Base-by-base conservation (phyloP, 2,888 invertebrate genomes). In the Cynaeus angustus region DNA sequence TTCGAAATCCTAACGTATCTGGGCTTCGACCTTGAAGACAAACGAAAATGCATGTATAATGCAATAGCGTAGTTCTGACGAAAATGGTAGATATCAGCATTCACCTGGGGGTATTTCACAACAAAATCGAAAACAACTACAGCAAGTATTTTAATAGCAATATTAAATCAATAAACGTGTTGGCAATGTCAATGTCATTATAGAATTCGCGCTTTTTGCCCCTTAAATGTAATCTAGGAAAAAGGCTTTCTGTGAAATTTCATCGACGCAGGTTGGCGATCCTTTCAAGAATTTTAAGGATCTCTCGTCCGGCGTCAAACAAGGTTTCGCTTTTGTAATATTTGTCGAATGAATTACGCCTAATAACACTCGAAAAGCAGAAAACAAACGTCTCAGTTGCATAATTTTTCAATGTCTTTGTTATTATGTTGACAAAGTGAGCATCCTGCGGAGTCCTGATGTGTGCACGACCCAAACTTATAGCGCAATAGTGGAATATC, bases 401-500 rank as follows among this genome's bases (percentile, higher is more conserved):
- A 59, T 56, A 38, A 58, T 67, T 59, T 28, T 37, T 58, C 67
- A 59, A 67, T 58, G 59, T 52, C 50, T 58, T 56, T 52, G 58
- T 38, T 46, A 50, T 48, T 65, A 64, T 64, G 37, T 45, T 66
- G 56, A 67, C 41, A 52, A 67, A 67, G 45, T 58, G 66, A 67
- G 45, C 59, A 67, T 67, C 61, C 58, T 69, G 64, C 38, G 37
- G 64, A 69, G 30, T 64, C 64, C 64, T 58, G 43, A 58, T 64
- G 58, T 61, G 21, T 59, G 16, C 14, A 12, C 45, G 41, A 50
- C 38, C 64, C 26, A 30, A 68, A 37, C 52, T 43, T 72, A 68
- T 75, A 74, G 64, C 69, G 70, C 68, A 76, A 73, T 72, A 69
- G 72, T 66, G 59, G 73, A 76, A 79, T 79, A 72, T 79, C 79